Percentiles rank a stretch among this genome's conserved stretches.
Conservation (phyloP, 2,888 invertebrate species). For the Xestobium rufovillosum region DNA sequence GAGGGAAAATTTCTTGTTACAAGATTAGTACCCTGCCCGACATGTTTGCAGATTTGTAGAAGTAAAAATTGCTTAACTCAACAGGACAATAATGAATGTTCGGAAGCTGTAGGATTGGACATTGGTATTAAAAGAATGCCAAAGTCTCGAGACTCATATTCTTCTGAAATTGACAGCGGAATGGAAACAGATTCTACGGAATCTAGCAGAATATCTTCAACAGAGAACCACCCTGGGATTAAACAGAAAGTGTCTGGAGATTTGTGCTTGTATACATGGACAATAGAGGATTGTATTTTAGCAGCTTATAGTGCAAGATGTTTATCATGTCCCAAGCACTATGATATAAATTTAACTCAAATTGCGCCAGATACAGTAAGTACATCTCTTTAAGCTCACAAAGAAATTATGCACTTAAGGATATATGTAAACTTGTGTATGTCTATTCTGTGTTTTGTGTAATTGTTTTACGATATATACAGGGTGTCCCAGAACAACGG, state of each 20-base stretch:
- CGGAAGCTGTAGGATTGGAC: constrained; percentile 9
- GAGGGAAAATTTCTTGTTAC: constrained; percentile 93
- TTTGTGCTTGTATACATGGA: constrained; percentile 65
- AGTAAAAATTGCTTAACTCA: constrained; percentile 10
- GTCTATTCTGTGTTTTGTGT: too few relatives aligned
- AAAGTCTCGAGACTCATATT: constrained; percentile 62
- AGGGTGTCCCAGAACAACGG: too few relatives aligned
- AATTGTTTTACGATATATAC: too few relatives aligned
- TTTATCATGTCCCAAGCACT: constrained; percentile 75
- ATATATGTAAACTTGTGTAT: too few relatives aligned
- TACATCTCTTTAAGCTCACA: too few relatives aligned
- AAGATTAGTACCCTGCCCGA: constrained; percentile 84
- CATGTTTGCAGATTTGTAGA: constrained; percentile 53
- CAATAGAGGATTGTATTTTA: constrained; percentile 93
- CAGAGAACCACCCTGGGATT: constrained; percentile 62
- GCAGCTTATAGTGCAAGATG: constrained; percentile 66
- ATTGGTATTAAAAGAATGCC: constrained; percentile 37
- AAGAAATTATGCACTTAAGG: too few relatives aligned
- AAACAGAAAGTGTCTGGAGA: constrained; percentile 36
- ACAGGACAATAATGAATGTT: constrained; percentile 20
- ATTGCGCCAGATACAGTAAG: constrained; percentile 89
- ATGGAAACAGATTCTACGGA: constrained; percentile 74
- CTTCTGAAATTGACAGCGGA: constrained; percentile 82
- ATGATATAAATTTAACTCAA: constrained; percentile 62
- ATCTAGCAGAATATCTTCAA: constrained; percentile 75